Evolutionary conservation across 1,140 invertebrate genomes (phyloP), one percentile per base, ranked within the genome.

Genomic region (Drosophila punjabiensis): DNA sequence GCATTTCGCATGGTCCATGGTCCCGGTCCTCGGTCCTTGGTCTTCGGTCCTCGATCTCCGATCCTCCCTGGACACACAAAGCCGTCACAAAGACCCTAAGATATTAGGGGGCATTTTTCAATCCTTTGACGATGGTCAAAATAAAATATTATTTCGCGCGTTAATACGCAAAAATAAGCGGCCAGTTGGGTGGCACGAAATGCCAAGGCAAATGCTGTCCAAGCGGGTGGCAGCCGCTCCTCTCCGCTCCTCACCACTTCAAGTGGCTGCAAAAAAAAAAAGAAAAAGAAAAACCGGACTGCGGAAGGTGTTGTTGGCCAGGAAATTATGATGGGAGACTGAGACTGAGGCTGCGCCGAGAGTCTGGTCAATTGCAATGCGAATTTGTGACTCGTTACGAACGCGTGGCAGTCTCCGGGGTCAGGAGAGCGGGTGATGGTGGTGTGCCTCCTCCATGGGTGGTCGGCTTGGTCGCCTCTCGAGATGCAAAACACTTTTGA

Each of bases 141-240:
- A 90, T 90, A 90, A 90, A 82, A 90, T 90, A 90, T 90, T 85
- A 90, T 90, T 90, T 82, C 82, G 86, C 86, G 86, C 86, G 86
- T 90, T 90, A 90, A 90, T 90, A 90, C 86, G 86, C 79, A 86
- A 90, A 90, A 82, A 81, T 85, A 89, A 90, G 81, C 71, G 66
- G 56, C 86, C 78, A 65, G 79, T 90, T 90, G 86, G 86, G 86
- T 90, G 86, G 86, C 79, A 85, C 47, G 30, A 56, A 65, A 70
- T 71, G 69, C 58, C 77, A 67, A 50, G 75, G 73, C 58, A 56
- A 56, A 16, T 56, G 55, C 50, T 18, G 64, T 28, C 71, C 65
- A 89, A 71, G 81, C 85, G 84, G 84, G 84, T 88, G 84, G 85
- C 82, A 63, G 14, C 28, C 60, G 5, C 48, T 10, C n/a, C 6